Evolutionary conservation across 2,797 vertebrate species (phyloP).

Genomic region (Austrolebias charrua): DNA sequence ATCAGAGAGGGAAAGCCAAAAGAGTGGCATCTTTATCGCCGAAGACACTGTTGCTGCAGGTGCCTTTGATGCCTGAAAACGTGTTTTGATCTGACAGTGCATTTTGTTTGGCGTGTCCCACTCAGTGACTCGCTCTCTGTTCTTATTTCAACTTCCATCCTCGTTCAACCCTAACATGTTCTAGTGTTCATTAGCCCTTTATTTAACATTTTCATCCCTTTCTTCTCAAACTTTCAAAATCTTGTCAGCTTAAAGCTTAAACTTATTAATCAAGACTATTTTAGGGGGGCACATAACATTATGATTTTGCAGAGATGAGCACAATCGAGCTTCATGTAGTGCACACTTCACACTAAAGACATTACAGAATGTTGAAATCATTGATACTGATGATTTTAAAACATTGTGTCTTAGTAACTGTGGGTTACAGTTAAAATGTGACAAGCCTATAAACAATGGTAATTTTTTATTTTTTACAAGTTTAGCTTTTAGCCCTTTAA

Average conservation of each 20-base stretch:
- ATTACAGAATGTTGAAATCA: not conserved
- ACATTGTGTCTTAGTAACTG: not conserved
- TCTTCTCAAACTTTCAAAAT: conserved; percentile 50
- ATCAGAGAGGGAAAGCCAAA: conserved; percentile 60
- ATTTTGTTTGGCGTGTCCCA: conserved; percentile 54
- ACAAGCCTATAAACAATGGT: not conserved
- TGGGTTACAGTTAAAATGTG: not conserved
- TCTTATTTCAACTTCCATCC: conserved; percentile 4
- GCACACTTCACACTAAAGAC: conserved; percentile 2
- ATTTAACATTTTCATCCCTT: conserved; percentile 59
- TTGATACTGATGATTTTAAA: too few relatives aligned
- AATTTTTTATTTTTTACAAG: not conserved
- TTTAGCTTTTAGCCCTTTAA: too few relatives aligned
- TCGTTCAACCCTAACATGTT: conserved; percentile 33
- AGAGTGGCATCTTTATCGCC: conserved; percentile 71
- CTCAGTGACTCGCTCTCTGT: conserved; percentile 37
- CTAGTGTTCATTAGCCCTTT: conserved; percentile 65
- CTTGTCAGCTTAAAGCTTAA: conserved; percentile 33
- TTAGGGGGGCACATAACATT: conserved; percentile 29
- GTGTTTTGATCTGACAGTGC: conserved; percentile 74
- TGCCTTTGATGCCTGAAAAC: conserved; percentile 69
- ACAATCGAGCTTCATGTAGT: conserved; percentile 28
- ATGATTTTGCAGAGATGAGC: conserved; percentile 32
- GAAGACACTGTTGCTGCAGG: conserved; percentile 67
- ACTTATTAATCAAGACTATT: conserved; percentile 58